These are phyloP conservation scores for Drosophila aff. DNA, from an alignment of 1,140 invertebrate species.

Conservation along the genomic window DNA sequence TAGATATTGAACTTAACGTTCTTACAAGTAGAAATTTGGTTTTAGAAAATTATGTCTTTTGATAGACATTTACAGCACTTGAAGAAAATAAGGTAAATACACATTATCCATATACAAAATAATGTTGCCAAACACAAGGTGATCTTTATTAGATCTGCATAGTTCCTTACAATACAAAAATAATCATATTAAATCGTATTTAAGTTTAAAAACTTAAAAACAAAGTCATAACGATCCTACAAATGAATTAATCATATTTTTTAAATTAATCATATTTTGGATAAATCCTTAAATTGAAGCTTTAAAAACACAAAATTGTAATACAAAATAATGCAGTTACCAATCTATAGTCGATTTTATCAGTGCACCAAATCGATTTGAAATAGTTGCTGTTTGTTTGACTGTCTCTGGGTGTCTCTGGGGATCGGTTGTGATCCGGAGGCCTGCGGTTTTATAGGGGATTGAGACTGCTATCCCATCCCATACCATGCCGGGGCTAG, in stretches of 20 bases:
- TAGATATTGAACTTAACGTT: no score
- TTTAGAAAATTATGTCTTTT: no score
- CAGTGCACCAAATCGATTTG: conserved; percentile 55
- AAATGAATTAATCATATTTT: no score
- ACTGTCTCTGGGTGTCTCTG: conserved; percentile 15
- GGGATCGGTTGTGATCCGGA: conserved; percentile 33
- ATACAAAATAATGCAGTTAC: not conserved
- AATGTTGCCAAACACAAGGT: no score
- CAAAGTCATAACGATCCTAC: no score
- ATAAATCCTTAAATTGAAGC: not conserved
- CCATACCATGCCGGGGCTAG: conserved; percentile 1
- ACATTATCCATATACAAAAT: no score
- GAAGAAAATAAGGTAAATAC: not conserved
- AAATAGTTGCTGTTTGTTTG: conserved; percentile 39
- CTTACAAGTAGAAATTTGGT: no score
- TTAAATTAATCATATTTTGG: no score
- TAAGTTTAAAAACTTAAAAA: not conserved
- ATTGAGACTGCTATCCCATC: conserved; percentile 8
- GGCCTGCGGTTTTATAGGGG: conserved; percentile 56
- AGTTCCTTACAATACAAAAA: not conserved
- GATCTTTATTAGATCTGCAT: no score
- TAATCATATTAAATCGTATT: not conserved
- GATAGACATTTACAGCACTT: no score
- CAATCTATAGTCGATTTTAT: not conserved
- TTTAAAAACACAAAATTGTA: no score